Conservation (phyloP, 2,797 vertebrate species). For the Scarus forsteni region DNA sequence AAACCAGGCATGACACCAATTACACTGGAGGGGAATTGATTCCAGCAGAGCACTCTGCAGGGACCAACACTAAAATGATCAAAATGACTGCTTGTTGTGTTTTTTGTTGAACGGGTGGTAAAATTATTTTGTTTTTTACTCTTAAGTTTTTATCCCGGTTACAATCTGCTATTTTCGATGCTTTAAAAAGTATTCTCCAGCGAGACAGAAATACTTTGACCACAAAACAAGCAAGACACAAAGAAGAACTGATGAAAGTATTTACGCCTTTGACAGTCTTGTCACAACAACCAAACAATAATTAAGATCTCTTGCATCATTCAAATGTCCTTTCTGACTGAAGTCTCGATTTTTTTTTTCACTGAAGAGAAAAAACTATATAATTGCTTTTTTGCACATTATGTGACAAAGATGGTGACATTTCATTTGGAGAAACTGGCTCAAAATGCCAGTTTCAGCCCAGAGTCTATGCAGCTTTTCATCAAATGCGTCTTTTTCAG, state of each 20-base stretch:
- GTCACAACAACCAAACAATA: slow-evolving; percentile 7
- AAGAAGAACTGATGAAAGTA: slow-evolving; percentile 9
- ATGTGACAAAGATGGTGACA: slow-evolving; percentile 30
- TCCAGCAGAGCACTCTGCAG: slow-evolving; percentile 55
- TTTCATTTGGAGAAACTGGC: slow-evolving; percentile 9
- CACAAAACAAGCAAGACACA: slow-evolving; percentile 6
- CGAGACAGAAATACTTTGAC: slow-evolving; percentile 5
- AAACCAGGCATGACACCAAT: slow-evolving; percentile 73
- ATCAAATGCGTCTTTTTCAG: slow-evolving; percentile 8
- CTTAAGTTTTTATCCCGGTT: slow-evolving; percentile 36
- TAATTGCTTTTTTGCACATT: slow-evolving; percentile 49
- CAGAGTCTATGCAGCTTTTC: neutral
- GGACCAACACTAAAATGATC: slow-evolving; percentile 66
- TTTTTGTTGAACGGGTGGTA: slow-evolving; percentile 11
- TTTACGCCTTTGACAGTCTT: neutral
- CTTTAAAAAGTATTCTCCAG: slow-evolving; percentile 18
- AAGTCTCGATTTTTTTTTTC: slow-evolving; percentile 2
- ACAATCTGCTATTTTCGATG: slow-evolving; percentile 40
- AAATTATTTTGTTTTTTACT: slow-evolving; percentile 54
- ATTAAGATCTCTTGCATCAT: slow-evolving; percentile 17
- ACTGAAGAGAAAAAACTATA: slow-evolving; percentile 15
- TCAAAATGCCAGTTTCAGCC: slow-evolving; percentile 11
- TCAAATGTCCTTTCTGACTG: slow-evolving; percentile 7
- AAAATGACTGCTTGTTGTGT: slow-evolving; percentile 55
- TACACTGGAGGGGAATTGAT: slow-evolving; percentile 67